A percentile compares a stretch with the other conserved stretches of the same genome.
phyloP scores from a whole-genome alignment of 2,797 vertebrate species.

The Cygnus olor region DNA sequence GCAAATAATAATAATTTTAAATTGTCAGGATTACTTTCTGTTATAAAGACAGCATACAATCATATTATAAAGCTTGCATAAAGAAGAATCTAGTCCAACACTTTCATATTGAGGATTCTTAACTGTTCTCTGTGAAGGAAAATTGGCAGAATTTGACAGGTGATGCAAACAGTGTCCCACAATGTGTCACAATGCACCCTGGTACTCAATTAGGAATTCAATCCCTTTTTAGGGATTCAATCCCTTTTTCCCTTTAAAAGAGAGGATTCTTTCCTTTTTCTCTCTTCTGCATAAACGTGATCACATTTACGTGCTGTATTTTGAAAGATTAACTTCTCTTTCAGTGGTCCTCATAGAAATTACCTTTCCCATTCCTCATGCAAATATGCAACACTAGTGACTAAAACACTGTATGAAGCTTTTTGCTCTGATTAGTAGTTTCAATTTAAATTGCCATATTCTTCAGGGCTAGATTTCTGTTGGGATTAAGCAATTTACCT shows the following conservation, averaged over 20 bases:
- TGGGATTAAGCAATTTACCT: not conserved
- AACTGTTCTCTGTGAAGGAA: not conserved
- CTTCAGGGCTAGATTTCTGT: not conserved
- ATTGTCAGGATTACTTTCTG: not conserved
- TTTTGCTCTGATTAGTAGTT: not conserved
- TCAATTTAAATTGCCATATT: not conserved
- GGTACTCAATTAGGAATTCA: not conserved
- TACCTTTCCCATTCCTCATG: not conserved
- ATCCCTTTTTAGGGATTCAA: not conserved
- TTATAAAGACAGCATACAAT: not conserved
- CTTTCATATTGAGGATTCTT: not conserved
- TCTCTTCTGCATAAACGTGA: not conserved
- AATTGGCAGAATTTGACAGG: not conserved
- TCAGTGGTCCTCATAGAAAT: not conserved
- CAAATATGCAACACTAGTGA: not conserved
- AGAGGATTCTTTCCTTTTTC: not conserved
- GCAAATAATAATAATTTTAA: not conserved
- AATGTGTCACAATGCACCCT: not conserved
- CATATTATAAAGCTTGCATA: not conserved
- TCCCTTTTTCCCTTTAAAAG: not conserved
- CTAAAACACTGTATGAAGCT: not conserved
- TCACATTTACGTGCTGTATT: not conserved
- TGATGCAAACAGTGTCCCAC: not conserved
- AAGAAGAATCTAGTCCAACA: not conserved
- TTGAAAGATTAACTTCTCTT: not conserved